phyloP scores from a whole-genome alignment of 2,797 vertebrate species.

The Macroramphosus scolopax region DNA sequence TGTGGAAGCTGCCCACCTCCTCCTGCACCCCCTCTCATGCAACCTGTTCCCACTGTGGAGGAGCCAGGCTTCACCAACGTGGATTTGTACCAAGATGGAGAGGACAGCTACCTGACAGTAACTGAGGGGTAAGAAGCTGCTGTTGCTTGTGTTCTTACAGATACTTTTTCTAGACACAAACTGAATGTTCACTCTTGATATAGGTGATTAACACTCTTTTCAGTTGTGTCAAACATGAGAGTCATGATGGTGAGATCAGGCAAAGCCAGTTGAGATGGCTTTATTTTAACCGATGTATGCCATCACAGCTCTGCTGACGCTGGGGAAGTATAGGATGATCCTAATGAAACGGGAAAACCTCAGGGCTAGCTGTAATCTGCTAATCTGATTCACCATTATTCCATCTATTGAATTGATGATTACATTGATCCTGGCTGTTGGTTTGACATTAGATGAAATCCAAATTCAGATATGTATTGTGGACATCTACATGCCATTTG shows the following conservation, averaged over 20 bases:
- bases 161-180: constrained; percentile 4
- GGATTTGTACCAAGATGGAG: constrained; percentile 66
- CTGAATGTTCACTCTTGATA: background rate
- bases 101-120: constrained; percentile 53
- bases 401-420: background rate
- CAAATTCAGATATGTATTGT: background rate
- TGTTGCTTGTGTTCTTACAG: background rate
- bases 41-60: constrained; percentile 44
- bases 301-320: background rate
- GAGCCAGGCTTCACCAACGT: constrained; percentile 56
- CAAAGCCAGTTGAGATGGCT: background rate
- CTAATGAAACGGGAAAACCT: constrained; percentile 7
- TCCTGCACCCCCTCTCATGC: constrained; percentile 43
- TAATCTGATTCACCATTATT: too few species aligned
- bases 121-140: constrained; percentile 67
- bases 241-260: too few species aligned
- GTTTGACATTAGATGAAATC: background rate
- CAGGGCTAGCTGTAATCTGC: background rate
- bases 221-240: too few species aligned
- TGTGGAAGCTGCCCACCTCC: constrained; percentile 62
- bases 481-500: too few species aligned
- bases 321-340: background rate
- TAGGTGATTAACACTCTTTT: too few species aligned
- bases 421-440: background rate
- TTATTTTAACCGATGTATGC: too few species aligned